A percentile compares a stretch with the other conserved stretches of the same genome.
Evolutionary conservation across 2,797 vertebrate species (phyloP).

Genomic region (Uromys caudimaculatus): DNA sequence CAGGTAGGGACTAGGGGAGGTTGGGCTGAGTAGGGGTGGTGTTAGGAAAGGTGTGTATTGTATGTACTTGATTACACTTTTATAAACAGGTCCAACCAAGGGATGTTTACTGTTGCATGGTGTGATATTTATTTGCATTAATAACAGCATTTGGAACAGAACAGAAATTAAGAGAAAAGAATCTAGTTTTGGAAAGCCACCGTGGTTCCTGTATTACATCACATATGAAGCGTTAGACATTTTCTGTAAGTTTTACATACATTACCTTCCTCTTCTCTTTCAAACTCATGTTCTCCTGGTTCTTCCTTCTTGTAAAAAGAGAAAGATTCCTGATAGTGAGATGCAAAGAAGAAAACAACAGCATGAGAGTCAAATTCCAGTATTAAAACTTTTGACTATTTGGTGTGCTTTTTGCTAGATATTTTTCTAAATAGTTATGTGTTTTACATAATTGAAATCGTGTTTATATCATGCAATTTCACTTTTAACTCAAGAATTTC

Average conservation of each 20-base stretch:
- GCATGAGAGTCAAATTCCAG: not conserved
- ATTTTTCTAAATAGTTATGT: conserved; percentile 45
- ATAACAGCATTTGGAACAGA: conserved; percentile 1
- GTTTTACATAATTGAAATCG: conserved; percentile 43
- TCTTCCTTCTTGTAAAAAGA: conserved; percentile 26
- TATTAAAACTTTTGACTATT: conserved; percentile 39
- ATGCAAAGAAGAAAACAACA: conserved; percentile 32
- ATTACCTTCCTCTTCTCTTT: conserved; percentile 51
- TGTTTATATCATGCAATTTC: conserved; percentile 59
- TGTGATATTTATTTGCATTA: conserved; percentile 46
- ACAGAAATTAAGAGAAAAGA: conserved; percentile 39
- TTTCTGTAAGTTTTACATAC: not conserved
- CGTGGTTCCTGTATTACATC: conserved; percentile 15
- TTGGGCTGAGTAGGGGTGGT: not conserved
- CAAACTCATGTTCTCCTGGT: not conserved
- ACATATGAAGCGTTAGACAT: conserved; percentile 28
- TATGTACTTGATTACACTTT: not conserved
- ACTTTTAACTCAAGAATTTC: conserved; percentile 45
- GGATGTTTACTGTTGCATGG: not conserved
- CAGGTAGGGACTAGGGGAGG: fast-evolving
- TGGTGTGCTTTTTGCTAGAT: conserved; percentile 52
- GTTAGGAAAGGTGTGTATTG: not conserved
- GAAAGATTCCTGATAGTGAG: not conserved
- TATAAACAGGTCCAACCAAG: not conserved
- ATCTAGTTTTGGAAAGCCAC: conserved; percentile 44